Evolutionary conservation across 2,888 invertebrate genomes (phyloP), one percentile per base, ranked within the genome.

Genomic region (Plebejus anna): DNA sequence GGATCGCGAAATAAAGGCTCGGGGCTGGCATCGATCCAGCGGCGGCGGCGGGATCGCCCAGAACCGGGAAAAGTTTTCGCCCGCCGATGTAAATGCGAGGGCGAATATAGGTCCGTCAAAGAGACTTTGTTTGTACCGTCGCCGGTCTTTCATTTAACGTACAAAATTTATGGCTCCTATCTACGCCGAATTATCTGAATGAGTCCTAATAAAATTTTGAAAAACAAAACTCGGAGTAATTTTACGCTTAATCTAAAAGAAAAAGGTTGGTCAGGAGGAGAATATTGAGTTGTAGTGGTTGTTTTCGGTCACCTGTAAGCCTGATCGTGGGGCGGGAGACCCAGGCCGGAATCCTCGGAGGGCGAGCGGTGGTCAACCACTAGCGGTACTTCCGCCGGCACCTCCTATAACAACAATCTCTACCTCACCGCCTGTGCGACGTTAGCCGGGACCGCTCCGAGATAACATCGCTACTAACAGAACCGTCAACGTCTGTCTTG

Each of bases 321-420:
- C 86, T 95, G 95, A 92, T 96, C 96, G 86, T 95, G 95, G 90
- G 96, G 95, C 89, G 97, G 97, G 94, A 98, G 96, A 91, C 98
- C 98, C 90, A 98, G 96, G 89, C 98, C 98, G 92, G 98, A 98
- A 96, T 98, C 98, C 94, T 98, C 98, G 90, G 98, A 98, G 84
- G 98, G 98, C 87, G 97, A 97, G 89, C 97, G 96, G 94, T 96
- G 96, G 89, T 96, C 96, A 89, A 96, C 96, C 90, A 87, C 95
- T 93, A 94, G 95, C 88, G 93, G 92, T 89, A 88, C 94, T 89
- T 90, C 92, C 87, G 89, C 90, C 86, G 92, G 91, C 89, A 89
- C 94, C 90, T 94, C 94, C 90, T 93, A 94, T 89, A 92, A 92
- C 94, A 94, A 92, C 92, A 90, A 94, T 94, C 94, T 93, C 86